Evolutionary conservation across 2,888 invertebrate genomes (phyloP).

Genomic region (Tupiocoris notatus): DNA sequence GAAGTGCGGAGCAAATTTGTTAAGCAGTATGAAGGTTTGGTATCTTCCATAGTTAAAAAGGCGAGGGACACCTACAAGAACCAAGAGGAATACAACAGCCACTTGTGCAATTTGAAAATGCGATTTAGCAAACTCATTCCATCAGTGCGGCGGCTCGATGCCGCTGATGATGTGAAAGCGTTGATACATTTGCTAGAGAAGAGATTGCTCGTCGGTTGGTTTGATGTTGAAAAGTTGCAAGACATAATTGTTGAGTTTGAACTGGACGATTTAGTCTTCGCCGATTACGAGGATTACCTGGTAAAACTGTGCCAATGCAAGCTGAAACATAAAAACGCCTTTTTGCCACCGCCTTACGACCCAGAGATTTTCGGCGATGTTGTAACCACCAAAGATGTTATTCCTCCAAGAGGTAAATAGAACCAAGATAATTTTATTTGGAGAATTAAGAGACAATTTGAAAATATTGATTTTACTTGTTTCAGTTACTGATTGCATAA

Average conservation of each 20-base stretch:
- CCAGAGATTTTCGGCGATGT: conserved; percentile 4
- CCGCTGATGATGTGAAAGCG: conserved; percentile 4
- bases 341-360: conserved; percentile 5
- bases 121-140: not conserved
- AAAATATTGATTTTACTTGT: no score
- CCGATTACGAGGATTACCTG: not conserved
- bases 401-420: conserved; percentile 4
- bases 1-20: not conserved
- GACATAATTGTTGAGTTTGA: not conserved
- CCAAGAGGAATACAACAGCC: not conserved
- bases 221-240: conserved; percentile 2
- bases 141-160: conserved; percentile 12
- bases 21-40: not conserved
- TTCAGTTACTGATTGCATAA: not conserved
- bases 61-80: not conserved
- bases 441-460: no score
- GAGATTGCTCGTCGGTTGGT: conserved; percentile 14
- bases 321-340: not conserved
- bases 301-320: not conserved
- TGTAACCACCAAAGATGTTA: not conserved
- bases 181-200: conserved; percentile 18
- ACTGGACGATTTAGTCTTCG: not conserved
- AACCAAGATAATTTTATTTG: no score
- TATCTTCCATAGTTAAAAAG: not conserved
- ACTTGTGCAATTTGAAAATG: conserved; percentile 1